Conservation (phyloP, 2,888 invertebrate species). For the Lasius fuliginosus region DNA sequence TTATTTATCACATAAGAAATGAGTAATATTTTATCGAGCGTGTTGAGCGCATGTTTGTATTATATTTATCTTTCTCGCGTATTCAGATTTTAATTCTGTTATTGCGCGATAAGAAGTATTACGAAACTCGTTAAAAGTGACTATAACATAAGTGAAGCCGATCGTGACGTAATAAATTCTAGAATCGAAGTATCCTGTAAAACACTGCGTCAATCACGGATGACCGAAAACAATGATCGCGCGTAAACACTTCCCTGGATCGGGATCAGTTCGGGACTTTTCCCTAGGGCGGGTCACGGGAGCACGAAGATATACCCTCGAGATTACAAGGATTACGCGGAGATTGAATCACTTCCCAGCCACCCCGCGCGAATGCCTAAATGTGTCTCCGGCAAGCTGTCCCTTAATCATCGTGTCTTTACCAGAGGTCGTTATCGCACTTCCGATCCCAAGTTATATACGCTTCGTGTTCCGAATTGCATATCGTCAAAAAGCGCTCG, state of each 20-base stretch:
- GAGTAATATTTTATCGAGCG: neutral
- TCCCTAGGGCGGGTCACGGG: conserved; percentile 55
- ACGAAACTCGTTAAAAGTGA: neutral
- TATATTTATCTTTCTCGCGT: neutral
- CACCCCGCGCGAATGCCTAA: conserved; percentile 74
- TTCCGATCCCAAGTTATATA: conserved; percentile 51
- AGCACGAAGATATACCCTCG: conserved; percentile 75
- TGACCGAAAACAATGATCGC: conserved; percentile 68
- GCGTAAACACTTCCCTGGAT: conserved; percentile 51
- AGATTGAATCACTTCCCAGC: conserved; percentile 83
- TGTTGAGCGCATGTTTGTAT: neutral
- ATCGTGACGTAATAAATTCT: neutral
- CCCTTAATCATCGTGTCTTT: conserved; percentile 82
- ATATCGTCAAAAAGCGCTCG: conserved; percentile 42
- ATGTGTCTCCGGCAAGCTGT: conserved; percentile 76
- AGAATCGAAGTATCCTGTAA: neutral
- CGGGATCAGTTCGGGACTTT: conserved; percentile 60
- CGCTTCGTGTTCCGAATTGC: conserved; percentile 37
- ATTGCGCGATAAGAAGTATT: neutral
- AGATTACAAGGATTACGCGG: conserved; percentile 83
- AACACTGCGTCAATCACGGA: conserved; percentile 29
- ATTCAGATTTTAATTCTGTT: neutral
- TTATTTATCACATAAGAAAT: neutral
- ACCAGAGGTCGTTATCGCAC: conserved; percentile 69
- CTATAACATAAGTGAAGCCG: neutral